Conservation (phyloP, 1,140 invertebrate genomes). For the Anadara kagoshimensis region DNA sequence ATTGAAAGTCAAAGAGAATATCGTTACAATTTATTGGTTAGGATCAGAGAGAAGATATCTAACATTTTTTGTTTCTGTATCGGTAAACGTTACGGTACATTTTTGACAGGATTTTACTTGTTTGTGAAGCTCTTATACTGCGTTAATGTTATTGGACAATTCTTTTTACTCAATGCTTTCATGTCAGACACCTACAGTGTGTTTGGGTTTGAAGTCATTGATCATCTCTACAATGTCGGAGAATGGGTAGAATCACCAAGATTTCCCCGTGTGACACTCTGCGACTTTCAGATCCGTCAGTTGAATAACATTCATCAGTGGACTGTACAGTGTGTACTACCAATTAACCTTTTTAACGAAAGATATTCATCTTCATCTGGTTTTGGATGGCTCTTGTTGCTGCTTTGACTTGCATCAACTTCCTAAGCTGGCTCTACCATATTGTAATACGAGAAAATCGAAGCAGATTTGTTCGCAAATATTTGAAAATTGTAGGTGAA, state of each 20-base stretch:
- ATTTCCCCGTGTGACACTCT: conserved; percentile 76
- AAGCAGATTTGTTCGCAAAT: conserved; percentile 63
- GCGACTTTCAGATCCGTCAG: conserved; percentile 76
- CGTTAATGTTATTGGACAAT: conserved; percentile 65
- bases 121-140: conserved; percentile 64
- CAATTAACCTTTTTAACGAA: conserved; percentile 77
- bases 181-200: conserved; percentile 63
- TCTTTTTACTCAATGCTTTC: conserved; percentile 68
- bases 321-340: conserved; percentile 75
- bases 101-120: conserved; percentile 74
- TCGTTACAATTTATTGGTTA: conserved; percentile 51
- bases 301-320: conserved; percentile 66
- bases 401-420: conserved; percentile 59
- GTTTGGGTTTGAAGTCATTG: conserved; percentile 74
- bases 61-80: conserved; percentile 62
- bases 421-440: conserved; percentile 53
- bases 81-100: conserved; percentile 75
- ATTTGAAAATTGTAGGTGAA: conserved; percentile 46
- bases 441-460: conserved; percentile 46
- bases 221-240: conserved; percentile 65
- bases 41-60: conserved; percentile 54
- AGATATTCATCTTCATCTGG: conserved; percentile 76
- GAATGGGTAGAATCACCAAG: conserved; percentile 71
- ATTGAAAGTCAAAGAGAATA: conserved; percentile 51
- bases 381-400: conserved; percentile 75